Evolutionary conservation across 1,140 invertebrate genomes (phyloP).

Genomic region (Ditylenchus dipsaci): DNA sequence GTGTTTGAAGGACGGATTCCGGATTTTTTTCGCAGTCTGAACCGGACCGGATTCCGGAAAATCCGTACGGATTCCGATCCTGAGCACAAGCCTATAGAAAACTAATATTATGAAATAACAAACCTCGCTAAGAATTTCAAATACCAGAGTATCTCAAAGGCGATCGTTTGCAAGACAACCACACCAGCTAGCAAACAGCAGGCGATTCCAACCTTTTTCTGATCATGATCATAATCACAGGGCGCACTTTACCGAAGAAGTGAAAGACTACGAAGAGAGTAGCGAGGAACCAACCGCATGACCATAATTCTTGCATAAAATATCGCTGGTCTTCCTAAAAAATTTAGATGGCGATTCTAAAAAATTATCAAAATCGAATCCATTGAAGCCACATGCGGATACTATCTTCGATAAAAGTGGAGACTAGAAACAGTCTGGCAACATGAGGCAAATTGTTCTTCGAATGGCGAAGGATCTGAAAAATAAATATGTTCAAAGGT

Average conservation of each 20-base stretch:
- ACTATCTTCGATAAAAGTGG: conserved; percentile 98
- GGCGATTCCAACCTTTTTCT: conserved; percentile 87
- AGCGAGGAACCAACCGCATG: conserved; percentile 86
- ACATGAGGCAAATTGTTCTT: conserved; percentile 90
- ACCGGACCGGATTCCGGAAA: too few relatives aligned
- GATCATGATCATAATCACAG: conserved; percentile 64
- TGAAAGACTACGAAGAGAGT: conserved; percentile 88
- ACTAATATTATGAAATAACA: conserved; percentile 8
- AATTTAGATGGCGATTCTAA: too few relatives aligned
- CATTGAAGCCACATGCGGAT: conserved; percentile 97
- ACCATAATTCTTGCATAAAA: conserved; percentile 92
- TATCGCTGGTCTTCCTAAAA: conserved; percentile 90
- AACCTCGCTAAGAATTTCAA: conserved; percentile 78
- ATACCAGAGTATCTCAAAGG: conserved; percentile 84
- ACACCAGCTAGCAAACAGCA: conserved; percentile 91
- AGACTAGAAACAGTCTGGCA: conserved; percentile 91
- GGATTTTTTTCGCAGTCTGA: too few relatives aligned
- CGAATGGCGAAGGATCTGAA: conserved; percentile 51
- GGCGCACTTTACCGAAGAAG: conserved; percentile 83
- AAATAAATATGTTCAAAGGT: conserved; percentile 5
- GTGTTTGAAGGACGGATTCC: too few relatives aligned
- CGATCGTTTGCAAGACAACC: conserved; percentile 77
- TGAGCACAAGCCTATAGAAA: too few relatives aligned
- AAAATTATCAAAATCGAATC: too few relatives aligned
- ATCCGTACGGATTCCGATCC: too few relatives aligned